A percentile compares a stretch with the other conserved stretches of the same genome.
These are phyloP conservation scores for Calephelis nemesis DNA, from an alignment of 1,140 invertebrate genomes.

Conservation along the genomic window DNA sequence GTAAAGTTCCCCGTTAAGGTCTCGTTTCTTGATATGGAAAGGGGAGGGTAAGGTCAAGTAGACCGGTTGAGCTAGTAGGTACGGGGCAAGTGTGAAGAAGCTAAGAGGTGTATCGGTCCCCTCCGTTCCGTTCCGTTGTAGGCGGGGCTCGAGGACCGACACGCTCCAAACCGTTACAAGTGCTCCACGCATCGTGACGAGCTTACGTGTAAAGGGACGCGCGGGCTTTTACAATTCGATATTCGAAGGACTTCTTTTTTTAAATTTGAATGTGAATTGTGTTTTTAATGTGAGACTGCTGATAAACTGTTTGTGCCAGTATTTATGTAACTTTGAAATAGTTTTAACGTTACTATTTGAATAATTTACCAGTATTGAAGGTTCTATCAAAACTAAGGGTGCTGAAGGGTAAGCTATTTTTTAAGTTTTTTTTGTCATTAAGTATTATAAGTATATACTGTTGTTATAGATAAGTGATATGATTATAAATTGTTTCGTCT, in stretches of 20 bases:
- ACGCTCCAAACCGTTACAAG: constrained; percentile 64
- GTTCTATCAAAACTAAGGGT: neutral
- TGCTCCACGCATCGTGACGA: constrained; percentile 58
- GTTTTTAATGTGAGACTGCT: constrained; percentile 8
- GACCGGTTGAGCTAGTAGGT: constrained; percentile 59
- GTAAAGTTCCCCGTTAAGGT: constrained; percentile 22
- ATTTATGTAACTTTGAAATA: constrained; percentile 9
- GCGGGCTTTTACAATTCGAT: constrained; percentile 35
- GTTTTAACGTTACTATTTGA: constrained; percentile 2
- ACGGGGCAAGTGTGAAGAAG: constrained; percentile 69
- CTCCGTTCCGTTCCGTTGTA: constrained; percentile 56
- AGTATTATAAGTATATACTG: no score
- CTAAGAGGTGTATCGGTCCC: constrained; percentile 71
- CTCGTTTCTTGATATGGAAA: constrained; percentile 15
- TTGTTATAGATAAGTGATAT: neutral
- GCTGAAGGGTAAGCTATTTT: neutral
- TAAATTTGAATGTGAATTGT: constrained; percentile 23
- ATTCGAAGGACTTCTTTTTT: constrained; percentile 37
- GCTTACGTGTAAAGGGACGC: constrained; percentile 55
- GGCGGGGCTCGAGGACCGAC: constrained; percentile 53
- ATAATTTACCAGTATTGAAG: neutral
- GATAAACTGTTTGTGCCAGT: constrained; percentile 10
- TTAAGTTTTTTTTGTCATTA: no score
- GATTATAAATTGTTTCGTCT: neutral
- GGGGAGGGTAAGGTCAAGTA: constrained; percentile 37